A percentile compares a stretch with the other conserved stretches of the same genome.
These are phyloP conservation scores for Pluvianellus socialis DNA, from an alignment of 2,113 vertebrate species.

Conservation along the genomic window DNA sequence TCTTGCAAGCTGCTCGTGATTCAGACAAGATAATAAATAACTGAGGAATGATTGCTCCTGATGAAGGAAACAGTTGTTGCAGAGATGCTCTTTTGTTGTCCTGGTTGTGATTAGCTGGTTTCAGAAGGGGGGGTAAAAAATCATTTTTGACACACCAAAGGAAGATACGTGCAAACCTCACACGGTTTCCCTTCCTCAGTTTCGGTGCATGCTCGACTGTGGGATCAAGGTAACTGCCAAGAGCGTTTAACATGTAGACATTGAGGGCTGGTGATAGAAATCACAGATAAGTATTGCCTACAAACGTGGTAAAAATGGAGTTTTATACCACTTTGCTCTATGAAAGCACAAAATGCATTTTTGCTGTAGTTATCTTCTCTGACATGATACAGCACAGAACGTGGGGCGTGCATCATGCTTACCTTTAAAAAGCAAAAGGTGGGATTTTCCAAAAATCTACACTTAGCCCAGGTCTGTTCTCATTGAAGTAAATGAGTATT, in stretches of 20 bases:
- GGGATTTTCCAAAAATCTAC: not conserved
- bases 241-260: not conserved
- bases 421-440: not conserved
- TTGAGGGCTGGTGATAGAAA: not conserved
- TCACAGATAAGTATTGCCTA: not conserved
- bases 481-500: not conserved
- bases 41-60: not conserved
- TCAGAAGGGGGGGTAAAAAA: not conserved
- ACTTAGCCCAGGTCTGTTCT: not conserved
- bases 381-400: not conserved
- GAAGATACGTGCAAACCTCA: not conserved
- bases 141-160: not conserved
- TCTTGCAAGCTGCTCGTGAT: not conserved
- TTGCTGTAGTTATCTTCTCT: not conserved
- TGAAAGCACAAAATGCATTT: not conserved
- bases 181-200: not conserved
- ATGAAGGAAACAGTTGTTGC: not conserved
- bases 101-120: slow-evolving; percentile 16
- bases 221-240: not conserved
- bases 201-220: not conserved
- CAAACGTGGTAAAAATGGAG: not conserved
- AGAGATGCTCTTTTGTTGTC: not conserved
- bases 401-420: not conserved
- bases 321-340: not conserved
- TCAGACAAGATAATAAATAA: slow-evolving; percentile 33